Conservation (phyloP, 2,888 invertebrate genomes). For the Dryobota labecula region DNA sequence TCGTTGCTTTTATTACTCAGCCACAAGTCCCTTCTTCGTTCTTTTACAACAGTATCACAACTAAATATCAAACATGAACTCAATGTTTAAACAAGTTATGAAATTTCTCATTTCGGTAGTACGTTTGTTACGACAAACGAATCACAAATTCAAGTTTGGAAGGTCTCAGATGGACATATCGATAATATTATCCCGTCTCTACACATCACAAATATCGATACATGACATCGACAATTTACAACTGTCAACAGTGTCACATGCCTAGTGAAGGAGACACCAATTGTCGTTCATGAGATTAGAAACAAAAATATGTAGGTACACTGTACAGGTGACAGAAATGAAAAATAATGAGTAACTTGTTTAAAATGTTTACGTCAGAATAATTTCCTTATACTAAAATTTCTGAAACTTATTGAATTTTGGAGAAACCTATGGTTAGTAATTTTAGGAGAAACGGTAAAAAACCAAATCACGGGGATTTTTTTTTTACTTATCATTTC, state of each 20-base stretch:
- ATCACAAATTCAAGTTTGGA: constrained; percentile 44
- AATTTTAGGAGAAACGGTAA: constrained; percentile 7
- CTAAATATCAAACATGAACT: not conserved
- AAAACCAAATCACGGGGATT: constrained; percentile 5
- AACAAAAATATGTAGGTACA: not conserved
- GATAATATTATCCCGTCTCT: constrained; percentile 68
- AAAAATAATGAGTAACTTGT: not conserved
- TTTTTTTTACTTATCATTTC: not conserved
- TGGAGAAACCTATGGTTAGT: constrained; percentile 31
- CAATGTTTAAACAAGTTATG: constrained; percentile 25
- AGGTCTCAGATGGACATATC: constrained; percentile 62
- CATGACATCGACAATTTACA: constrained; percentile 69
- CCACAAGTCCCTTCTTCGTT: too few relatives aligned
- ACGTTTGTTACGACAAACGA: constrained; percentile 51
- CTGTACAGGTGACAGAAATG: not conserved
- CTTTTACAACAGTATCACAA: not conserved
- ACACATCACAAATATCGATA: constrained; percentile 72
- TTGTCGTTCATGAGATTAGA: constrained; percentile 21
- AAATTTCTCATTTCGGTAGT: constrained; percentile 27
- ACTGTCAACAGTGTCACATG: constrained; percentile 73
- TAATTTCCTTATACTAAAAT: not conserved
- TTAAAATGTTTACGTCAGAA: not conserved
- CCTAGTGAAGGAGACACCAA: constrained; percentile 32
- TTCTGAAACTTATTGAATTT: constrained; percentile 4
- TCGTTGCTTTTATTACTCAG: too few relatives aligned